Conservation (phyloP, 2,113 vertebrate genomes). For the Morone chrysops region DNA sequence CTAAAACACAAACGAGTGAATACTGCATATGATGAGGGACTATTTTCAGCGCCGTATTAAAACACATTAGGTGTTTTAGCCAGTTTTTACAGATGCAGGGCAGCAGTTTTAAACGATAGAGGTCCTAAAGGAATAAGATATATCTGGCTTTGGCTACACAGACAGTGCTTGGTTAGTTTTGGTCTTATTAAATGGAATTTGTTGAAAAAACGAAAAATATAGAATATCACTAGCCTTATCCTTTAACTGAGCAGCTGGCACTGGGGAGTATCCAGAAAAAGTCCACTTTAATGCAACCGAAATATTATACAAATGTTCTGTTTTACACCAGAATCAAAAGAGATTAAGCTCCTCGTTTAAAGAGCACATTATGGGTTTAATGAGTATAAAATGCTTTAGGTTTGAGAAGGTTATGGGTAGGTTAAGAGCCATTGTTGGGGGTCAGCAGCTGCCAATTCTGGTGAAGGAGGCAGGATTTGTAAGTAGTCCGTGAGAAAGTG, state of each 20-base stretch:
- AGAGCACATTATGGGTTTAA: constrained; percentile 49
- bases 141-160: neutral
- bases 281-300: constrained; percentile 4
- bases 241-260: constrained; percentile 17
- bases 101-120: neutral
- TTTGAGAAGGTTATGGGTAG: constrained; percentile 45
- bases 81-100: neutral
- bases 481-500: constrained; percentile 37
- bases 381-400: constrained; percentile 44
- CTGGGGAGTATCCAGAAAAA: constrained; percentile 25
- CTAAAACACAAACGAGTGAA: neutral
- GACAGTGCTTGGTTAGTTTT: neutral
- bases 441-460: constrained; percentile 68
- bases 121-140: neutral
- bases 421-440: constrained; percentile 58
- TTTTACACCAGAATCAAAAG: constrained; percentile 56
- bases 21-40: neutral
- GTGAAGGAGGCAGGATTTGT: constrained; percentile 44
- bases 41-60: constrained; percentile 7
- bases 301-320: constrained; percentile 44
- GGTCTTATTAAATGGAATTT: neutral
- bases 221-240: neutral
- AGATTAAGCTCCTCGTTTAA: constrained; percentile 40
- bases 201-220: neutral
- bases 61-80: neutral